Base-by-base conservation (phyloP, 2,113 vertebrate species). In the Phyllopteryx taeniolatus region DNA sequence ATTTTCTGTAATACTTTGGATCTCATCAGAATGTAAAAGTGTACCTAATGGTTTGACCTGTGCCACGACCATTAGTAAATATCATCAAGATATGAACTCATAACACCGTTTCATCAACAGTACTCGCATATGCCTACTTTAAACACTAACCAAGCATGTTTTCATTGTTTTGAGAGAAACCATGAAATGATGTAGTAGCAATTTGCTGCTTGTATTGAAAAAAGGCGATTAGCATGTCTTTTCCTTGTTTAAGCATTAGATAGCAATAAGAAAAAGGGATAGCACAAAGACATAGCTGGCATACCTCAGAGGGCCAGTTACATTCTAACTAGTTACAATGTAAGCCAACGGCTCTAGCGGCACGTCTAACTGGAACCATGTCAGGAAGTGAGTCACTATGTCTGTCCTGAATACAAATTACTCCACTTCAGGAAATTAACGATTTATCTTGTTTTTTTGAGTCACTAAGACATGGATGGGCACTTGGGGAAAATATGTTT, bases 381-480 rank as follows among this genome's bases (percentile, higher is more conserved):
- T 71, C 66, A 87, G 81, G 85, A 86, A 83, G 73, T 87, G 83
- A 88, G 78, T 90, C 87, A 87, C 70, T 6, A 79, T 78, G 79
- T 83, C 68, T 75, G 78, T 15, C 66, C 75, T 74, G 66, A 80
- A 67, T 9, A 4, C 74, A 0, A 15, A 15, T 79, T 71, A 74
- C 74, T 79, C 77, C 75, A 80, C 68, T 70, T 56, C 35, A 67
- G 71, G 74, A 75, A 51, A 78, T 71, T 31, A 75, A 79, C 77
- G 76, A 62, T 22, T 62, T 20, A 10, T 27, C n/a, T 67, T 75
- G 75, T 71, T 56, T 57, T 22, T 22, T 74, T 72, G 70, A 86
- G 63, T 82, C 68, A 72, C 31, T 74, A 68, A 72, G 35, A 59
- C n/a, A 56, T 22, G 67, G 53, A 74, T 62, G 67, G 72, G 76